These are phyloP conservation scores for Electrophaes corylata DNA, from an alignment of 2,888 invertebrate species.

Conservation along the genomic window DNA sequence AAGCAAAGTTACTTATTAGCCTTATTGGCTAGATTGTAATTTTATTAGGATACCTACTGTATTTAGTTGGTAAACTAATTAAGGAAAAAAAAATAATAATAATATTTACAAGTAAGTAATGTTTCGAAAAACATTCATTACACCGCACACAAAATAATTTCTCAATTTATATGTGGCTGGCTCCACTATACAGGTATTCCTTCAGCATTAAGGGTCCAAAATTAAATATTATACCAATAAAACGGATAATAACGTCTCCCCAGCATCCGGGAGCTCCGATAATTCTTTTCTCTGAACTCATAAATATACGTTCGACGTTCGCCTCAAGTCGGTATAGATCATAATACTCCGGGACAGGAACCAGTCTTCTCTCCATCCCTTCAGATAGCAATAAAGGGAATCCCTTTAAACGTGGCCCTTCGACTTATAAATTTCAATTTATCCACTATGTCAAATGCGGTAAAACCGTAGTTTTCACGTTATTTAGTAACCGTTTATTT, in stretches of 20 bases:
- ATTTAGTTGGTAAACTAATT: no score
- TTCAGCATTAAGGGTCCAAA: slow-evolving; percentile 67
- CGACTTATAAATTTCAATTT: slow-evolving; percentile 84
- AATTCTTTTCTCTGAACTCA: slow-evolving; percentile 74
- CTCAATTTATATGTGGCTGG: slow-evolving; percentile 74
- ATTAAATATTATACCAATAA: slow-evolving; percentile 85
- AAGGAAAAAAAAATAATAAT: no score
- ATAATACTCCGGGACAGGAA: slow-evolving; percentile 80
- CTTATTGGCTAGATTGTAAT: no score
- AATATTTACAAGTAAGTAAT: slow-evolving; percentile 4
- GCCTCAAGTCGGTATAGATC: slow-evolving; percentile 79
- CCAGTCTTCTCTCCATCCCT: slow-evolving; percentile 73
- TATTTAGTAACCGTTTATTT: slow-evolving; percentile 54
- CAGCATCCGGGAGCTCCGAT: slow-evolving; percentile 74
- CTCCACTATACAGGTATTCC: slow-evolving; percentile 44
- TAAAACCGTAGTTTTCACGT: slow-evolving; percentile 75
- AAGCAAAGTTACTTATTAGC: no score
- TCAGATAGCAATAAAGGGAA: slow-evolving; percentile 81
- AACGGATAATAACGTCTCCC: slow-evolving; percentile 81
- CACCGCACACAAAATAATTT: slow-evolving; percentile 64
- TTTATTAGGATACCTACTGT: no score
- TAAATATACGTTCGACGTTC: slow-evolving; percentile 82
- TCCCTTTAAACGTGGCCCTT: slow-evolving; percentile 82
- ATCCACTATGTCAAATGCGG: slow-evolving; percentile 79
- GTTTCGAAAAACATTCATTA: slow-evolving; percentile 39